These are phyloP conservation scores for Zelleria hepariella DNA, from an alignment of 2,888 invertebrate species.

Conservation along the genomic window DNA sequence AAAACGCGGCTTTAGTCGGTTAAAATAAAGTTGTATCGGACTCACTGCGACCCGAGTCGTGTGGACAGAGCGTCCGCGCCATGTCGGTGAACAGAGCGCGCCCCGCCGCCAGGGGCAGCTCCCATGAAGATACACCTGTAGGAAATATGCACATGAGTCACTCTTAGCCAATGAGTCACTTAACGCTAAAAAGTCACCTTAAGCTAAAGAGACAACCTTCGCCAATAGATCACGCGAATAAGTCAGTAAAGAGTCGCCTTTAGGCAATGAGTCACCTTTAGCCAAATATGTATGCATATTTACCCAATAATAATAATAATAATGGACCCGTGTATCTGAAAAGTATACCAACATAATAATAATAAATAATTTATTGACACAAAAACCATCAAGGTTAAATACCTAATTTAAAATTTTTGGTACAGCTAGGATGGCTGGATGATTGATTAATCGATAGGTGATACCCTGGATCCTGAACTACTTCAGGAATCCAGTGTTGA, in stretches of 20 bases:
- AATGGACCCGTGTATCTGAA: too few species aligned
- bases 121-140: conserved; percentile 81
- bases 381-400: too few species aligned
- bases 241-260: background rate
- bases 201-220: background rate
- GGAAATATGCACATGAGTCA: background rate
- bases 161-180: background rate
- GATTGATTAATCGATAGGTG: too few species aligned
- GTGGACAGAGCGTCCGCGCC: conserved; percentile 76
- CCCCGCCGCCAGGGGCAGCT: conserved; percentile 76
- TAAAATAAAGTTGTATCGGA: background rate
- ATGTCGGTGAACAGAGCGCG: conserved; percentile 51
- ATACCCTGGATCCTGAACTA: too few species aligned
- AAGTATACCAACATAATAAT: too few species aligned
- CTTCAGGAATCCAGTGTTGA: too few species aligned
- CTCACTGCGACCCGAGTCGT: conserved; percentile 46
- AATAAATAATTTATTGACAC: too few species aligned
- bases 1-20: too few species aligned
- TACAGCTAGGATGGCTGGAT: too few species aligned
- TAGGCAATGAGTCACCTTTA: background rate
- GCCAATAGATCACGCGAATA: background rate
- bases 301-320: background rate
- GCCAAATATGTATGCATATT: background rate
- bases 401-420: too few species aligned
- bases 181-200: background rate